Percentiles rank a stretch among this genome's conserved stretches.
Evolutionary conservation across 2,113 vertebrate genomes (phyloP).

Genomic region (Nasalis larvatus): DNA sequence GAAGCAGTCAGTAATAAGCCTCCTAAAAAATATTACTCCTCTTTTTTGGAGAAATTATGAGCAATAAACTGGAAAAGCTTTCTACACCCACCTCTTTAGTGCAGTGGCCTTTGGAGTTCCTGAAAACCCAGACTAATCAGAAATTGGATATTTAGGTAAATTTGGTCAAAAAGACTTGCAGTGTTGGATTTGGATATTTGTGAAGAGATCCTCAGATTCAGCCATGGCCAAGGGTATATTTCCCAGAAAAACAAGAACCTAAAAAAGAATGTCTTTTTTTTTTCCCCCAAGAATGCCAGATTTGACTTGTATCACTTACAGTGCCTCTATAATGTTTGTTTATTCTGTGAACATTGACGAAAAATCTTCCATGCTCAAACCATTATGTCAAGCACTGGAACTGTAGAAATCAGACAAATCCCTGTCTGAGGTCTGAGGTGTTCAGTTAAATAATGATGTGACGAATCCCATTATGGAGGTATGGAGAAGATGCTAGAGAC

Average conservation of each 20-base stretch:
- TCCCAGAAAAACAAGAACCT: neutral
- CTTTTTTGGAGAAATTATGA: neutral
- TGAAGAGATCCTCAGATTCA: neutral
- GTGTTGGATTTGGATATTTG: neutral
- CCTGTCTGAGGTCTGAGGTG: neutral
- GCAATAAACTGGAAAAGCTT: neutral
- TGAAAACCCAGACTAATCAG: neutral
- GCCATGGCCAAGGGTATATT: neutral
- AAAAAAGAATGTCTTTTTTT: neutral
- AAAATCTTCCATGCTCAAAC: neutral
- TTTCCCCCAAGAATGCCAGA: neutral
- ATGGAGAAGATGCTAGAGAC: neutral
- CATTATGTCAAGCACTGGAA: neutral
- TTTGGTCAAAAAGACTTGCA: neutral
- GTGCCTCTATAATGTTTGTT: neutral
- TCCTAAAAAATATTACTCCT: neutral
- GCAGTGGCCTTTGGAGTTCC: neutral
- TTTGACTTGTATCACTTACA: neutral
- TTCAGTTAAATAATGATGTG: neutral
- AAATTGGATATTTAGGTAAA: neutral
- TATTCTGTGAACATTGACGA: neutral
- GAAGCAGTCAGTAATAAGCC: neutral
- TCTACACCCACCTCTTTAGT: neutral
- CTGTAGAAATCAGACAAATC: neutral
- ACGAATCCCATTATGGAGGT: neutral